Evolutionary conservation across 2,113 vertebrate species (phyloP), one percentile per base, ranked within the genome.

Genomic region (Pampusana beccarii): DNA sequence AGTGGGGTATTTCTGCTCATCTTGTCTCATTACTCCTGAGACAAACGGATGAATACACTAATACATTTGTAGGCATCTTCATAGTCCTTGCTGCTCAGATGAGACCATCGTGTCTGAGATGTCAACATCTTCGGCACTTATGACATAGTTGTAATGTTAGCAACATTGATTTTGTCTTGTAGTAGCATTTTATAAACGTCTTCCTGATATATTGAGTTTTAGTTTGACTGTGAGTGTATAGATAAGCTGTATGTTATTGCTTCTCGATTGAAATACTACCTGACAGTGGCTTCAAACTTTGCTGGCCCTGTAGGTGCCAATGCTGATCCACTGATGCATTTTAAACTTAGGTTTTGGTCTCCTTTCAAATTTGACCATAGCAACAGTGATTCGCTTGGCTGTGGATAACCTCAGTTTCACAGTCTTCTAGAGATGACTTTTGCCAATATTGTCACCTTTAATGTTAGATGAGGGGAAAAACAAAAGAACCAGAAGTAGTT

Each of bases 11-110:
- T 95, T 94, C 80, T 93, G 82, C 56, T 90, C 85, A 74, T 95
- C 83, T 96, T 94, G 75, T 88, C 40, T 95, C 95, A 94, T 96
- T 92, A 87, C 93, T 96, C 88, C 83, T 79, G 90, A 94, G 95
- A 96, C 90, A 67, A 36, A 74, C 38, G 86, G 38, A 80, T 93
- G 88, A 88, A 81, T 79, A n/a, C 3, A 8, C 85, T 58, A 13
- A 64, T 90, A 17, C 15, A 60, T 80, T 86, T 92, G 67, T 29
- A 86, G 82, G 69, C 95, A 95, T 72, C 53, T 73, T 87, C 86
- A 28, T 71, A 75, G 75, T 53, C 64, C 48, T 57, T 61, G 90
- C 86, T 90, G 75, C 77, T 94, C 90, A 88, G 90, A 73, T 5
- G 0, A 36, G 79, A 40, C 72, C 67, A 33, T 88, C 64, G 16